A percentile compares a stretch with the other conserved stretches of the same genome.
Evolutionary conservation across 2,797 vertebrate genomes (phyloP).

Genomic region (Erpetoichthys calabaricus): DNA sequence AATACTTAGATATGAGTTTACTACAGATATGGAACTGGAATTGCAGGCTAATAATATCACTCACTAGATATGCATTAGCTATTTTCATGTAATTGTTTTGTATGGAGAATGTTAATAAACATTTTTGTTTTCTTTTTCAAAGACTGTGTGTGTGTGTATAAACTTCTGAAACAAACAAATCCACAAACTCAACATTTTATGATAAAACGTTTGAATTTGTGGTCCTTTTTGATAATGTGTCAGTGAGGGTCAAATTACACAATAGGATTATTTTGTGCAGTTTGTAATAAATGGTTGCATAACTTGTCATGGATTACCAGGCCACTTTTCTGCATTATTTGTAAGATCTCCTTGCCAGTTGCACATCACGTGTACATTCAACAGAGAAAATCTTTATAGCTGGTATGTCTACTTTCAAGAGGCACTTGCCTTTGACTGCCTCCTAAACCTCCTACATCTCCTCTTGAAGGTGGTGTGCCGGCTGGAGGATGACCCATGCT

Average conservation of each 20-base stretch:
- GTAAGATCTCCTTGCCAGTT: too few species aligned
- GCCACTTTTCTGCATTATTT: too few species aligned
- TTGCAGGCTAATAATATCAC: conserved; percentile 13
- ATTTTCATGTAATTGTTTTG: conserved; percentile 24
- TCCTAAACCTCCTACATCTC: too few species aligned
- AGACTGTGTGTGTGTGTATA: neutral
- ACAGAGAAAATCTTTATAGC: too few species aligned
- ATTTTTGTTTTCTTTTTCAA: conserved; percentile 2
- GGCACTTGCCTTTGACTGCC: too few species aligned
- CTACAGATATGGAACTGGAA: conserved; percentile 23
- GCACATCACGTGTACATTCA: too few species aligned
- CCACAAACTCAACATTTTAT: conserved; percentile 24
- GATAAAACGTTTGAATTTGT: conserved; percentile 13
- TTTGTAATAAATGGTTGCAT: conserved; percentile 5
- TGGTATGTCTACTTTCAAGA: too few species aligned
- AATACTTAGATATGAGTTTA: conserved; percentile 16
- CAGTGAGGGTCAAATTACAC: conserved; percentile 7
- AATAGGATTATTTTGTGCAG: conserved; percentile 12
- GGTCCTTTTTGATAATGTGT: conserved; percentile 16
- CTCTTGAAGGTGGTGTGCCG: too few species aligned
- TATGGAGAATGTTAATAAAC: conserved; percentile 34
- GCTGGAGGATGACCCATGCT: too few species aligned
- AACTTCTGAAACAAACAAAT: too few species aligned
- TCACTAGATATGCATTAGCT: conserved; percentile 25
- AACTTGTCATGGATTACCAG: neutral